phyloP scores from a whole-genome alignment of 1,140 invertebrate genomes.

The Rhopalosiphum maidis region DNA sequence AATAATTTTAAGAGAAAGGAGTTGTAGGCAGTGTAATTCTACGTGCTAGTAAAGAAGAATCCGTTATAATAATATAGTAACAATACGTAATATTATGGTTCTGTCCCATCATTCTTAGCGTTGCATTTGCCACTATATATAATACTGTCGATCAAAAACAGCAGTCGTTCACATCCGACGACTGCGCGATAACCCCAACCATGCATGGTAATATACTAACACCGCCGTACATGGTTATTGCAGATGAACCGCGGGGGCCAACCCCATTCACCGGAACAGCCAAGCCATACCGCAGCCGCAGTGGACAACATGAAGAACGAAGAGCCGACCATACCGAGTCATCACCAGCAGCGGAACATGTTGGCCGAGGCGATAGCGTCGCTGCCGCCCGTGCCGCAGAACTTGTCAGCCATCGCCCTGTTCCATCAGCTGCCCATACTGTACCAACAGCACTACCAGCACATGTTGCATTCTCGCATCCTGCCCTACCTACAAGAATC shows the following conservation, averaged over 20 bases:
- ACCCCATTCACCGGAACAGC: constrained; percentile 14
- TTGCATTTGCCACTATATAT: too few species aligned
- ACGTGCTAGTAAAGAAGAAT: too few species aligned
- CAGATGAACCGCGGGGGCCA: constrained; percentile 51
- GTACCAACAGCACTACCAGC: constrained; percentile 59
- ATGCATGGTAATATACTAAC: not conserved
- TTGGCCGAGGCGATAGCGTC: constrained; percentile 54
- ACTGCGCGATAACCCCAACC: not conserved
- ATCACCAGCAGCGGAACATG: constrained; percentile 36
- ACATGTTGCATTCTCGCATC: constrained; percentile 58
- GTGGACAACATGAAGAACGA: constrained; percentile 46
- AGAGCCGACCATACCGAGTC: constrained; percentile 5
- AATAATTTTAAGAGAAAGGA: too few species aligned
- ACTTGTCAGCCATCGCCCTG: constrained; percentile 52
- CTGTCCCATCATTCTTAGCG: too few species aligned
- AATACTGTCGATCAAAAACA: too few species aligned
- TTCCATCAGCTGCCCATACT: constrained; percentile 57
- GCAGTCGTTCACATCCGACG: too few species aligned
- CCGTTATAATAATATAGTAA: too few species aligned
- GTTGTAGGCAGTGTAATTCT: too few species aligned
- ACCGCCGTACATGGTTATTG: not conserved
- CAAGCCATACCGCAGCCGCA: not conserved
- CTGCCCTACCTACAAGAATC: constrained; percentile 60
- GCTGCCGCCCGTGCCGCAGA: constrained; percentile 40
- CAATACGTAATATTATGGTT: too few species aligned